Evolutionary conservation across 2,888 invertebrate genomes (phyloP).

Genomic region (Leptinotarsa rubiginosa): DNA sequence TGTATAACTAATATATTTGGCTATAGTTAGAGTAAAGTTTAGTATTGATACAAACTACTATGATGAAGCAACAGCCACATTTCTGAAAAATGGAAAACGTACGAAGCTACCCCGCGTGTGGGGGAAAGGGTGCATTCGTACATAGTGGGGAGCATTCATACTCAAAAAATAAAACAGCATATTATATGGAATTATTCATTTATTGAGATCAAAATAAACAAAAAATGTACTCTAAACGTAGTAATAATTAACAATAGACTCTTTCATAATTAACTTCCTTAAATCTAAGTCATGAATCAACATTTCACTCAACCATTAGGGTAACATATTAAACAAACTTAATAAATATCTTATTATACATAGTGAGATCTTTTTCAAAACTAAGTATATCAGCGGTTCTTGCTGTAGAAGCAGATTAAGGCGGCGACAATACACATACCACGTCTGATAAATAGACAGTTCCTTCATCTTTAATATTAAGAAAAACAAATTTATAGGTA

Average conservation of each 20-base stretch:
- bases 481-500: no score
- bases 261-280: no score
- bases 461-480: no score
- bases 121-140: not conserved
- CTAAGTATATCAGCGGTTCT: no score
- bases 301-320: not conserved
- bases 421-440: no score
- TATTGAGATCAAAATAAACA: not conserved
- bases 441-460: no score
- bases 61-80: not conserved
- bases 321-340: not conserved
- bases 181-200: not conserved
- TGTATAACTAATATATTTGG: conserved; percentile 9
- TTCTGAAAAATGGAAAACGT: conserved; percentile 24
- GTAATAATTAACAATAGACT: not conserved
- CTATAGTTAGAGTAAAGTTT: not conserved
- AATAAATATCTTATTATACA: conserved; percentile 17
- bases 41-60: not conserved
- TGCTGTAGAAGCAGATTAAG: no score
- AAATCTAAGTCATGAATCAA: not conserved
- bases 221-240: not conserved
- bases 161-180: not conserved
- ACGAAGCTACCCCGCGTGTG: conserved; percentile 19
- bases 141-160: not conserved
- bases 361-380: not conserved